Evolutionary conservation across 2,888 invertebrate genomes (phyloP), one percentile per base, ranked within the genome.

Genomic region (Campaea margaritaria): DNA sequence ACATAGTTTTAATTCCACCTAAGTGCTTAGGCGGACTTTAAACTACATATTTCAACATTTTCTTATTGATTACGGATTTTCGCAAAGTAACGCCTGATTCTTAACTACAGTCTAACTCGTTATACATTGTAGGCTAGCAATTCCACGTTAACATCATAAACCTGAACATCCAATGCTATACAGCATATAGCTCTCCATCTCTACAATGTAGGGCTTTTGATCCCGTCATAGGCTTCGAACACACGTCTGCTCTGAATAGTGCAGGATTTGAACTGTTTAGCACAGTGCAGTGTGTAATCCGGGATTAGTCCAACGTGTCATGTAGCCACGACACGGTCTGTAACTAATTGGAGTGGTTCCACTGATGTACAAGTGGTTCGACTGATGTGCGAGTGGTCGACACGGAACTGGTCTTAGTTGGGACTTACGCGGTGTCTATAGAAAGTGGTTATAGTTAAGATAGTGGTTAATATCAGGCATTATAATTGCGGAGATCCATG

Each of bases 161-260:
- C 31, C 4, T 31, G 9, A 31, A 7, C 9, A 10, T 10, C 2
- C 31, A 7, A 7, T 31, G 31, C 9, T 9, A 9, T 21, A 21
- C 21, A 21, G 21, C n/a, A 38, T 38, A 38, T 8, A 15, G 13
- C 44, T 15, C 4, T 28, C 27, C 15, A 13, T 11, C 13, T 21
- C 13, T 51, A 62, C 58, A 62, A 52, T 58, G 58, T 57, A 59
- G 75, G 78, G 81, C 81, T 79, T 85, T 85, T 91, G 89, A 91
- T 91, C 91, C 91, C 79, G 81, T 82, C 85, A 86, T 82, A 89
- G 88, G 86, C 86, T 82, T 85, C 86, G 85, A 88, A 87, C 87
- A 87, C 90, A 89, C 89, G 91, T 76, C 81, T 82, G 74, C 78
- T 79, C 74, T 79, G 82, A 84, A 81, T 79, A 83, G 86, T 80